Evolutionary conservation across 2,797 vertebrate species (phyloP).

Genomic region (Capromys pilorides): DNA sequence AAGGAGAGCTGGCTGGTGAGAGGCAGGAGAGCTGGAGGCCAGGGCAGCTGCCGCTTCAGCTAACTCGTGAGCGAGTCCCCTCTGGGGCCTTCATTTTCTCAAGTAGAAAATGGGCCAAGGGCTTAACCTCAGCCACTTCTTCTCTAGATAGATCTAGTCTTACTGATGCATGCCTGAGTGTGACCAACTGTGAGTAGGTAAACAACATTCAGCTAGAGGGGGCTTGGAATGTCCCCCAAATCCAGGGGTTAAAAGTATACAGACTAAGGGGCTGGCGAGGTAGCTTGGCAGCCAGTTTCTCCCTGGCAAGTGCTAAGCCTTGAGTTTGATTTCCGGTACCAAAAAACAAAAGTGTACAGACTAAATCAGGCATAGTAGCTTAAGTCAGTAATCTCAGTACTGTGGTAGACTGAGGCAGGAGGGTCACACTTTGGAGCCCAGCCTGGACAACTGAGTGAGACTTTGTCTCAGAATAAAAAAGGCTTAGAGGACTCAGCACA

Average conservation of each 20-base stretch:
- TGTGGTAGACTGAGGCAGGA: not conserved
- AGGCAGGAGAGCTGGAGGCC: not conserved
- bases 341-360: not conserved
- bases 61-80: not conserved
- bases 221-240: not conserved
- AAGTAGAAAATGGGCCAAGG: slow-evolving; percentile 13
- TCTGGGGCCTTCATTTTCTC: slow-evolving; percentile 38
- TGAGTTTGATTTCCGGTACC: too few relatives aligned
- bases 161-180: not conserved
- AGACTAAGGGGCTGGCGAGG: not conserved
- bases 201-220: not conserved
- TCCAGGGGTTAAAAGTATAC: slow-evolving; percentile 9
- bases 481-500: too few relatives aligned
- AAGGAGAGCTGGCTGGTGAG: not conserved
- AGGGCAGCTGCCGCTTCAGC: not conserved
- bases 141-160: not conserved
- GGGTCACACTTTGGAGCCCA: not conserved
- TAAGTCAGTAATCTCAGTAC: not conserved
- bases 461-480: not conserved
- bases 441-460: not conserved
- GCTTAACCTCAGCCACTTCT: not conserved
- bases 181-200: not conserved
- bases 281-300: too few relatives aligned
- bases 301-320: too few relatives aligned
- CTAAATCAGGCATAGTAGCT: too few relatives aligned